Conservation (phyloP, 35 echinoderm and acorn worm genomes). For the Stichopus chloronotus region DNA sequence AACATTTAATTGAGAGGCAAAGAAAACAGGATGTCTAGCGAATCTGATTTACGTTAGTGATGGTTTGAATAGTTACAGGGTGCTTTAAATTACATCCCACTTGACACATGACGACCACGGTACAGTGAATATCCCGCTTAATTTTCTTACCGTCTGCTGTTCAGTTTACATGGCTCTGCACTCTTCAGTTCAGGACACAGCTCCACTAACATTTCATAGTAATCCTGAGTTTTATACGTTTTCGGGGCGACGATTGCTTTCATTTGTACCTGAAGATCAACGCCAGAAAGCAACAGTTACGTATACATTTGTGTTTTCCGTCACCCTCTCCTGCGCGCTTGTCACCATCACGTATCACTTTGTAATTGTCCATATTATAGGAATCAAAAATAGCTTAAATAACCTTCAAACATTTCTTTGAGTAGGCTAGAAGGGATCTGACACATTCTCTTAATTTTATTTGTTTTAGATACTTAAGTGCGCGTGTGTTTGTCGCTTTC, state of each 20-base stretch:
- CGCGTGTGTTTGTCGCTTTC: too few relatives aligned
- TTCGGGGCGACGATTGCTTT: conserved; percentile 44
- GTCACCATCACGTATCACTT: too few relatives aligned
- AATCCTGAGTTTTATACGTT: conserved; percentile 58
- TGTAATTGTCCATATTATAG: too few relatives aligned
- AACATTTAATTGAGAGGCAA: neutral
- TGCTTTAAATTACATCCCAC: neutral
- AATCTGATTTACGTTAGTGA: neutral
- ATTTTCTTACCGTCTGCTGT: conserved; percentile 40
- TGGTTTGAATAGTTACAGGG: neutral
- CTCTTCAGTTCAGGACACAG: conserved; percentile 50
- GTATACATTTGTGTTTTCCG: too few relatives aligned
- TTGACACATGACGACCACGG: neutral
- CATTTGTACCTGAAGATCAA: conserved; percentile 35
- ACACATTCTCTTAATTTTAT: too few relatives aligned
- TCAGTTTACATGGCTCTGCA: conserved; percentile 5
- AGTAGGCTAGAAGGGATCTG: too few relatives aligned
- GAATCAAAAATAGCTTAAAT: too few relatives aligned
- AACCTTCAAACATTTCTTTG: too few relatives aligned
- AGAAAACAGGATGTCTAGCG: neutral
- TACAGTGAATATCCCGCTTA: too few relatives aligned
- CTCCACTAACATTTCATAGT: conserved; percentile 59
- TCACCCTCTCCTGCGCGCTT: too few relatives aligned
- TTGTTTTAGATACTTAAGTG: too few relatives aligned
- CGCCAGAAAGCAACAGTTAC: too few relatives aligned